Evolutionary conservation across 1,140 invertebrate species (phyloP), one percentile per base, ranked within the genome.

Genomic region (Oryzaephilus surinamensis): DNA sequence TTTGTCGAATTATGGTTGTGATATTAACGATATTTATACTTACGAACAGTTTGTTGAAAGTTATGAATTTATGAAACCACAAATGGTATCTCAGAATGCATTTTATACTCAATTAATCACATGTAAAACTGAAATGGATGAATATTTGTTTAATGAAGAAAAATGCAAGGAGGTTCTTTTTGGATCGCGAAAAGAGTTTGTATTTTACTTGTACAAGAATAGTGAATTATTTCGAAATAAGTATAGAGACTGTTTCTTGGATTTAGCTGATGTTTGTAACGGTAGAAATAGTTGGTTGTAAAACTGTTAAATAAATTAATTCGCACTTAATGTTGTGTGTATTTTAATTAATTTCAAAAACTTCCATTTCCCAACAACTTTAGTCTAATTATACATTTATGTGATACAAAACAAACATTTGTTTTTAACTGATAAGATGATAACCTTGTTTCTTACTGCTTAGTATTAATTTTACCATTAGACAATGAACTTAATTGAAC

Each of bases 1-100:
- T 23, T 17, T 66, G 8, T 46, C 55, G 8, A 48, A 56, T 14
- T 48, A 41, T 34, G 26, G 35, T 12, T 29, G 31, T 15, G 37
- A 48, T 23, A 14, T 41, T 19, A 31, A 32, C 1, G 32, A 32
- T 14, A 34, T 44, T 23, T 44, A 40, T 42, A 31, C 48, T 0
- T 32, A 28, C 34, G 27, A 48, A 17, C 28, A 40, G 7, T 48
- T 45, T 31, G 17, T 43, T 3, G 31, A 43, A 12, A 45, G 35
- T 24, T 15, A 41, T 16, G 24, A 41, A 31, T 44, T 39, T 23
- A 40, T 48, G 24, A 37, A 33, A 17, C 20, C 40, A 2, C 26
- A 32, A 40, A 35, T 26, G 18, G 28, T 43, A 8, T n/a, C 24
- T 24, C 41, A 43, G 14, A 14, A 19, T 6, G 32, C 23, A 3